A percentile compares a stretch with the other conserved stretches of the same genome.
Conservation (phyloP, 2,888 invertebrate genomes). For the Gastracanthus pulcherrimus region DNA sequence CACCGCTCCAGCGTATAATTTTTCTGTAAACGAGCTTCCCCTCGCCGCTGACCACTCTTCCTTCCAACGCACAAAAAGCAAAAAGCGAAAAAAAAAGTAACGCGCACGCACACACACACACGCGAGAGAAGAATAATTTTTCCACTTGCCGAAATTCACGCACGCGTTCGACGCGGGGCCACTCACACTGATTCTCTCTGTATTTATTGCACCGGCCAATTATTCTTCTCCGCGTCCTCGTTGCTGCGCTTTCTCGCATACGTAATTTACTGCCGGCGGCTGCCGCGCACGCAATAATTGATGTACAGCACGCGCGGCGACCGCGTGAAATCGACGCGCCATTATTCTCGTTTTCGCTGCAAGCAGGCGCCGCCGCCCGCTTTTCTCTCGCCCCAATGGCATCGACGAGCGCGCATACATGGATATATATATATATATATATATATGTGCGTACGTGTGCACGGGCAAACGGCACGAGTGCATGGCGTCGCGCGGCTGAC, state of each 20-base stretch:
- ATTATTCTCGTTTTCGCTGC: slow-evolving; percentile 62
- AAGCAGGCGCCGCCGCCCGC: slow-evolving; percentile 15
- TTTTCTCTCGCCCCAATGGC: slow-evolving; percentile 59
- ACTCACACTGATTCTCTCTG: too few relatives aligned
- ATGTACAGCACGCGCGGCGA: slow-evolving; percentile 35
- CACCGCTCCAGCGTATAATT: slow-evolving; percentile 22
- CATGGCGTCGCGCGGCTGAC: neutral
- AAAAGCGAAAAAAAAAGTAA: neutral
- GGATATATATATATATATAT: too few relatives aligned
- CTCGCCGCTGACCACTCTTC: neutral
- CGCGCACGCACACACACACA: neutral
- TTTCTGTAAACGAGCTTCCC: slow-evolving; percentile 41
- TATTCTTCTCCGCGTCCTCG: slow-evolving; percentile 54
- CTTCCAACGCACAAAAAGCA: neutral
- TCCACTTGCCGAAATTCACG: slow-evolving; percentile 17
- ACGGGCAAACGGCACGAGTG: too few relatives aligned
- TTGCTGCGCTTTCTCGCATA: slow-evolving; percentile 53
- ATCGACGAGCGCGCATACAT: neutral
- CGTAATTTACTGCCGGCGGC: slow-evolving; percentile 46
- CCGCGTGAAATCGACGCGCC: slow-evolving; percentile 61
- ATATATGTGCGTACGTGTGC: too few relatives aligned
- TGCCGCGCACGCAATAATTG: slow-evolving; percentile 48
- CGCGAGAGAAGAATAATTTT: slow-evolving; percentile 21
- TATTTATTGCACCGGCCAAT: slow-evolving; percentile 55
- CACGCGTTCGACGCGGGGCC: slow-evolving; percentile 2